phyloP scores from a whole-genome alignment of 2,797 vertebrate genomes.

The Sebastes ruberrimus region DNA sequence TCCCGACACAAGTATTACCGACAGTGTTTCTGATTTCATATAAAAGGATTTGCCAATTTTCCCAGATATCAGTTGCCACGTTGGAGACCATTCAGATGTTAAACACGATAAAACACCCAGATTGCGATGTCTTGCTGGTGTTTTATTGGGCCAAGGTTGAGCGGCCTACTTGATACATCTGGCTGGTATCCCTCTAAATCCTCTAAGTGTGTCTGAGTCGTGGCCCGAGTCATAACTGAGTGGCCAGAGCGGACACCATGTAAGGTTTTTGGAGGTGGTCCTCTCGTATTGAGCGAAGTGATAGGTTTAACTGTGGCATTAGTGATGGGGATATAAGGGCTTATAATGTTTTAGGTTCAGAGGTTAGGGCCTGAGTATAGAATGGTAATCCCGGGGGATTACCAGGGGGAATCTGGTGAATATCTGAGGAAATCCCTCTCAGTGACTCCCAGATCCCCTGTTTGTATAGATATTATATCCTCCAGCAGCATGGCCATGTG shows the following conservation, averaged over 20 bases:
- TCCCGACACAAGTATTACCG: background rate
- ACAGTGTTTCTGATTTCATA: background rate
- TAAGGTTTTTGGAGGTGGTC: conserved; percentile 59
- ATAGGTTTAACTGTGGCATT: conserved; percentile 67
- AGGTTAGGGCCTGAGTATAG: conserved; percentile 69
- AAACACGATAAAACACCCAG: conserved; percentile 16
- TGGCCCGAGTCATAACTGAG: conserved; percentile 4
- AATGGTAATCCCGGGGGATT: conserved; percentile 75
- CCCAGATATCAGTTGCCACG: conserved; percentile 10
- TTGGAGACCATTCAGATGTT: conserved; percentile 30
- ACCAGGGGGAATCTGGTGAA: conserved; percentile 68
- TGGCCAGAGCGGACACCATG: conserved; percentile 21
- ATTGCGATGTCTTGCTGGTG: conserved; percentile 14
- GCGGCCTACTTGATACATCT: conserved; percentile 47
- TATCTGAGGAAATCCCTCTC: conserved; percentile 75
- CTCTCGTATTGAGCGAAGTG: conserved; percentile 33
- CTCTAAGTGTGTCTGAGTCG: conserved; percentile 49
- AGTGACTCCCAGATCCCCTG: conserved; percentile 58
- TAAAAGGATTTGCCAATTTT: background rate
- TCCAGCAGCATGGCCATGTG: conserved; percentile 36
- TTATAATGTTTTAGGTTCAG: conserved; percentile 75
- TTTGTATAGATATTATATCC: conserved; percentile 53
- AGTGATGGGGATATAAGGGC: conserved; percentile 61
- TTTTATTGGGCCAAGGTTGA: conserved; percentile 30
- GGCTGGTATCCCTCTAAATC: conserved; percentile 56